phyloP scores from a whole-genome alignment of 2,113 vertebrate species.

The Acrocephalus arundinaceus region DNA sequence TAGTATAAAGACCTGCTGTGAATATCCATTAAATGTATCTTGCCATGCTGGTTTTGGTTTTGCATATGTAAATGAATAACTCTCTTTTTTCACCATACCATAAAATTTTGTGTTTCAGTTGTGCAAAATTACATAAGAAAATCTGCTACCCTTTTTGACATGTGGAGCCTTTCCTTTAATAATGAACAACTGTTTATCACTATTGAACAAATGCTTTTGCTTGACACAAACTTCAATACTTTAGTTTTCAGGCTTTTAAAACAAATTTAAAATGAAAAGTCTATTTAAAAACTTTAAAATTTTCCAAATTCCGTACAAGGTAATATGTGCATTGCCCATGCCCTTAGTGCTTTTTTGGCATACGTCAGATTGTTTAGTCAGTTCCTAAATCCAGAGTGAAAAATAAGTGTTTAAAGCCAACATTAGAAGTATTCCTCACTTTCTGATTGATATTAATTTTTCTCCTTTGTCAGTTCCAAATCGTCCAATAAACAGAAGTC shows the following conservation, averaged over 20 bases:
- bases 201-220: neutral
- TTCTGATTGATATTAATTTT: neutral
- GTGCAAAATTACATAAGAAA: neutral
- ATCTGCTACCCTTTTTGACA: neutral
- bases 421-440: neutral
- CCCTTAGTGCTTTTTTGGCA: neutral
- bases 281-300: neutral
- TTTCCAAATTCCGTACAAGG: neutral
- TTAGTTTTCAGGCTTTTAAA: neutral
- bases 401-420: neutral
- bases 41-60: neutral
- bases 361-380: neutral
- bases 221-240: neutral
- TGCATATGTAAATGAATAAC: neutral
- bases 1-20: neutral
- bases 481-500: neutral
- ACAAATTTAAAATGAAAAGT: neutral
- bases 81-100: neutral
- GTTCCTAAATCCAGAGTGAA: neutral
- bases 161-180: neutral
- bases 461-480: neutral
- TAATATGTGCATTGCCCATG: neutral
- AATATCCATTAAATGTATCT: neutral
- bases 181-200: neutral
- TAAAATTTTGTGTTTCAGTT: neutral